Conservation (phyloP, 1,140 invertebrate species). For the Olivierus martensii region DNA sequence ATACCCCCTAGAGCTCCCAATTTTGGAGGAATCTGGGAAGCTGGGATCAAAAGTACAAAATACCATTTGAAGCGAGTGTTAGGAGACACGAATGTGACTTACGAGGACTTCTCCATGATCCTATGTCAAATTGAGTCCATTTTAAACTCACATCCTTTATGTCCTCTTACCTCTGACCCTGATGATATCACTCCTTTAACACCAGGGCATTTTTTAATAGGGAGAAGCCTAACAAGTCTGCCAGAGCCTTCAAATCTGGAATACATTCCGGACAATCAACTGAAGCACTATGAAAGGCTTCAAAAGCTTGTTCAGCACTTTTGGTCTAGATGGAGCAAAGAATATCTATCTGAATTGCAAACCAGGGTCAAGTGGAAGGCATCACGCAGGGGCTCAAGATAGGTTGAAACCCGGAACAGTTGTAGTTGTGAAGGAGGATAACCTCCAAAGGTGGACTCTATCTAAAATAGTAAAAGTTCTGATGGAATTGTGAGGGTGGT, state of each 20-base stretch:
- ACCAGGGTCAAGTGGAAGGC: not conserved
- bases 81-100: not conserved
- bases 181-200: not conserved
- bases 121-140: constrained; percentile 2
- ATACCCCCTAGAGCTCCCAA: not conserved
- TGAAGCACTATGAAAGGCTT: too few species aligned
- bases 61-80: constrained; percentile 1
- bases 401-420: not conserved
- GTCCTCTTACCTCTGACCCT: not conserved
- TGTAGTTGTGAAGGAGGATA: not conserved
- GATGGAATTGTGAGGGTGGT: not conserved
- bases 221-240: too few species aligned
- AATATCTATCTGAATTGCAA: too few species aligned
- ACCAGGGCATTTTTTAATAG: constrained; percentile 5
- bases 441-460: not conserved
- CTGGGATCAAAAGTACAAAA: constrained; percentile 2
- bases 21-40: constrained; percentile 4
- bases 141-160: constrained; percentile 1
- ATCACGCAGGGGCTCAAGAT: not conserved
- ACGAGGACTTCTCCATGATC: not conserved
- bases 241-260: too few species aligned
- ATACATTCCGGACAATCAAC: too few species aligned
- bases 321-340: too few species aligned
- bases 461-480: not conserved
- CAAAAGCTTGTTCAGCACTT: too few species aligned